These are phyloP conservation scores for Brachypteracias leptosomus DNA, from an alignment of 2,113 vertebrate species.

Conservation along the genomic window DNA sequence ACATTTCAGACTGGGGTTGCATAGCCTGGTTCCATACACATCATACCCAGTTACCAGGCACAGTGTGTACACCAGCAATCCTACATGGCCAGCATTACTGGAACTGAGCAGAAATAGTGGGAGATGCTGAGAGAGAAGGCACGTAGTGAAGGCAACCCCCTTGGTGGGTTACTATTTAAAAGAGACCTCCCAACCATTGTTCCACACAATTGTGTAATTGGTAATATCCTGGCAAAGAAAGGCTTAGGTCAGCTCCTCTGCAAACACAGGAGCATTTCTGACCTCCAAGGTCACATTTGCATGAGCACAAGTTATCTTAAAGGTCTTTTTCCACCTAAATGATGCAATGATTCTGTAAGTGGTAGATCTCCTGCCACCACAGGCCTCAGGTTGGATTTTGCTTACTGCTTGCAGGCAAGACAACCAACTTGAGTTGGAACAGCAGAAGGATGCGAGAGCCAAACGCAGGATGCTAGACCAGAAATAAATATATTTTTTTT, in stretches of 20 bases:
- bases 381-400: neutral
- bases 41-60: neutral
- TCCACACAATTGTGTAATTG: conserved; percentile 1
- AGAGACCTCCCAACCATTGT: conserved; percentile 15
- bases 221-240: conserved; percentile 33
- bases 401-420: neutral
- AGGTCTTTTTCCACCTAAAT: neutral
- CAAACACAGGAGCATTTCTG: neutral
- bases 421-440: neutral
- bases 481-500: conserved; percentile 62
- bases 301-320: rapidly evolving
- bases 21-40: neutral
- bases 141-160: neutral
- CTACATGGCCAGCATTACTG: neutral
- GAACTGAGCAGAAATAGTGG: neutral
- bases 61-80: rapidly evolving
- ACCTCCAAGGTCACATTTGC: neutral
- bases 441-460: conserved; percentile 8
- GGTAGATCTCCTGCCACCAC: neutral
- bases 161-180: neutral
- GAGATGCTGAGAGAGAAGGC: neutral
- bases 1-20: neutral
- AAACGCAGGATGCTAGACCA: conserved; percentile 55
- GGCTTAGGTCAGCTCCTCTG: neutral
- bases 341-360: neutral